Evolutionary conservation across 2,113 vertebrate genomes (phyloP), one percentile per base, ranked within the genome.

Genomic region (Reinhardtius hippoglossoides): DNA sequence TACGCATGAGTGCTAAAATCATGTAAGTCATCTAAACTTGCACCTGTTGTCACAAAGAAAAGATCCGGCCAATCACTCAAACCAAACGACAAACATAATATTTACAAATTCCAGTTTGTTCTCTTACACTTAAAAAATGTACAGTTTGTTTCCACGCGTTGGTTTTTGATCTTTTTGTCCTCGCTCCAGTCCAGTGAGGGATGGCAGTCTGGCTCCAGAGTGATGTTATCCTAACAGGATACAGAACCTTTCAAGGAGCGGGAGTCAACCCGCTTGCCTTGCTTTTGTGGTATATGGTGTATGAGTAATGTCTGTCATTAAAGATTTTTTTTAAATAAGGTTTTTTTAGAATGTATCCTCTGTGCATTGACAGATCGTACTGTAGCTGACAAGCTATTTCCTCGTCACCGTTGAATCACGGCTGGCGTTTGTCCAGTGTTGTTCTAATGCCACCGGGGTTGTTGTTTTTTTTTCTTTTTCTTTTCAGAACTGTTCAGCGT

Each of bases 61-160:
- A 90, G 72, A 84, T 90, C 82, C 72, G 81, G 86, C 88, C 87
- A 89, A 87, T 92, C 93, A 92, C 78, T 92, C 90, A 94, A 94
- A 92, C 92, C 92, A 93, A 94, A 94, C 93, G 35, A 95, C 88
- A 87, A 92, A 94, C 92, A 92, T 86, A 94, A 94, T 95, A 95
- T 95, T 95, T 95, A 95, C 94, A 95, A 94, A 95, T 93, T 93
- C 80, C 89, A 91, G 80, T 88, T 92, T 92, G 84, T 91, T 91
- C 84, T 93, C 87, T 86, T 92, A 94, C 90, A 93, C 82, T 90
- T 87, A 92, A 94, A 94, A 93, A 94, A 93, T 92, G 86, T 94
- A 93, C 93, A 94, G 91, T 93, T 92, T 91, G 85, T 91, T 88
- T 62, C 8, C 82, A 68, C 68, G 85, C 81, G 76, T 88, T 84